These are phyloP conservation scores for Protosalanx chinensis DNA, from an alignment of 2,797 vertebrate species.

Conservation along the genomic window DNA sequence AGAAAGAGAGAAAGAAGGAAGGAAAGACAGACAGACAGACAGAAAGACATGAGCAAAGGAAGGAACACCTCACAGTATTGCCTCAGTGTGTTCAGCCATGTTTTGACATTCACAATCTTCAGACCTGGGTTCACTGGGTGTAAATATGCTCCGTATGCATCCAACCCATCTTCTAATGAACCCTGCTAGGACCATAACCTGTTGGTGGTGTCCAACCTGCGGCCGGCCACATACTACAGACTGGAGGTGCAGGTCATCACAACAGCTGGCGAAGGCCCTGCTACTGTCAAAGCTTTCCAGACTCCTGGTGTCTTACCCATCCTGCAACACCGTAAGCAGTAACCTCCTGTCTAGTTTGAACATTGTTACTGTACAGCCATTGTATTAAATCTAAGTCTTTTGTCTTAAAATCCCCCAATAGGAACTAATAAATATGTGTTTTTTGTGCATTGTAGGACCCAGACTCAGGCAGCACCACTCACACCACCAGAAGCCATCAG, in stretches of 20 bases:
- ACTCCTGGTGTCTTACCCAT: constrained; percentile 77
- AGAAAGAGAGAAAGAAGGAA: constrained; percentile 39
- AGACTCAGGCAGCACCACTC: constrained; percentile 82
- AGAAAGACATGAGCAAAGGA: neutral
- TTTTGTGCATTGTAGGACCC: constrained; percentile 69
- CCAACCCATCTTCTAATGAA: constrained; percentile 21
- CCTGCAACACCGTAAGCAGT: constrained; percentile 77
- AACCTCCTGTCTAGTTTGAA: neutral
- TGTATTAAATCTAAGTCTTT: neutral
- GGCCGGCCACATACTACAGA: constrained; percentile 85
- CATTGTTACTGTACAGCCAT: neutral
- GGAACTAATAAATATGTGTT: constrained; percentile 1
- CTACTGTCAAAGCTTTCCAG: constrained; percentile 83
- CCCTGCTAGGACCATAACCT: constrained; percentile 79
- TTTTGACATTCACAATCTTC: neutral
- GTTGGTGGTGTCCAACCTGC: constrained; percentile 84
- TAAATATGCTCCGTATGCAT: constrained; percentile 46
- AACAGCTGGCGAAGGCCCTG: constrained; percentile 84
- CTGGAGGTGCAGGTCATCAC: constrained; percentile 91
- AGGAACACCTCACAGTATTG: constrained; percentile 39
- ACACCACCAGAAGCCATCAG: constrained; percentile 80
- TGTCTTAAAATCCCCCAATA: neutral
- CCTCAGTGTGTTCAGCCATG: constrained; percentile 26
- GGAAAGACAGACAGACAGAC: constrained; percentile 48
- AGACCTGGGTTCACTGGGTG: neutral